Evolutionary conservation across 2,888 invertebrate genomes (phyloP), one percentile per base, ranked within the genome.

Genomic region (Ligdia adustata): DNA sequence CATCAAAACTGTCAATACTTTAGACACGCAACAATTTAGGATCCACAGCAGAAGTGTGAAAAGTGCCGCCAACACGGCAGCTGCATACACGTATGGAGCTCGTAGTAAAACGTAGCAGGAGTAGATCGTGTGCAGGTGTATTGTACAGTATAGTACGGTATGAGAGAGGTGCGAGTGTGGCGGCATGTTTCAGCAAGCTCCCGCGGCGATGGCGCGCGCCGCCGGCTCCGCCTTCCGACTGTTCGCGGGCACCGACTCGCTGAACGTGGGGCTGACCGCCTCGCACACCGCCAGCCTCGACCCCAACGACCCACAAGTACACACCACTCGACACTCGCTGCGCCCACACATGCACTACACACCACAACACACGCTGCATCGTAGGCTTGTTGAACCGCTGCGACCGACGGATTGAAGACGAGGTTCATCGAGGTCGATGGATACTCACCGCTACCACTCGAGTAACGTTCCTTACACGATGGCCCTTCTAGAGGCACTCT

Each of bases 221-320:
- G 95, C 94, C 55, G 95, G 95, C 73, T 93, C 93, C 70, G 93
- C 95, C 72, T 95, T 94, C 92, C 93, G 95, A 56, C 93, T 95
- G 86, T 93, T 95, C 75, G 94, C 95, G 66, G 89, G 89, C 76
- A 95, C 95, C 60, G 94, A 95, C 91, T 93, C 93, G 79, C 92
- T 94, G 70, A 94, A 93, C 90, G 89, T 94, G 79, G 93, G 93
- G 67, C 87, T 93, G 76, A 92, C 93, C 76, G 93, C 94, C 79
- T 88, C 92, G 54, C 89, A 92, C 79, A 84, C 91, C 64, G 91
- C 90, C 71, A 82, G 90, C 48, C 74, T 87, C 75, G 89, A 91
- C 85, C 81, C 91, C 65, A 81, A 84, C 83, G 77, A 88, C 79
- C 76, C 86, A 75, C 86, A 88, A 91, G 87, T 88, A 91, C 80